A percentile compares a stretch with the other conserved stretches of the same genome.
These are phyloP conservation scores for Drosophila sturtevanti DNA, from an alignment of 1,140 invertebrate genomes.

Conservation along the genomic window DNA sequence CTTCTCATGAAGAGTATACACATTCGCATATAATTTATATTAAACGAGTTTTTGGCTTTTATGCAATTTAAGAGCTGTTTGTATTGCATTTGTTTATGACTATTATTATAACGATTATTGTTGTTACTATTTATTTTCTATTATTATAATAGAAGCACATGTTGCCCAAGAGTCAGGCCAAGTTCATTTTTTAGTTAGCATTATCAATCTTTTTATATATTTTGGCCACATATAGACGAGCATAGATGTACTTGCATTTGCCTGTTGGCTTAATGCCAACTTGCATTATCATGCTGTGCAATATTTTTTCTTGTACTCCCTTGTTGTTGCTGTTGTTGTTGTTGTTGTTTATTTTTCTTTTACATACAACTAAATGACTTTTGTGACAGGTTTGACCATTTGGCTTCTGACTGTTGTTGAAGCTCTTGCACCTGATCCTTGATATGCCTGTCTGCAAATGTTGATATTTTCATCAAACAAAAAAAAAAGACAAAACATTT, in stretches of 20 bases:
- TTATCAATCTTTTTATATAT: conserved; percentile 51
- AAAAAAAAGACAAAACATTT: too few species aligned
- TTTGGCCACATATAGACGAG: conserved; percentile 11
- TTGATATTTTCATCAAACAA: conserved; percentile 63
- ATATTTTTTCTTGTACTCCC: conserved; percentile 15
- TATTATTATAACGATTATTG: conserved; percentile 29
- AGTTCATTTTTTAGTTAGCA: conserved; percentile 20
- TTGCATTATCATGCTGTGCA: conserved; percentile 64
- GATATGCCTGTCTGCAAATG: conserved; percentile 44
- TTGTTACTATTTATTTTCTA: conserved; percentile 29
- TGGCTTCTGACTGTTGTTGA: conserved; percentile 28
- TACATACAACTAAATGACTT: conserved; percentile 45
- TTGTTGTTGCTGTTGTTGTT: too few species aligned
- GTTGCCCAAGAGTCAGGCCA: conserved; percentile 32
- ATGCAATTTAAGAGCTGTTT: conserved; percentile 43
- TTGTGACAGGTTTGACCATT: conserved; percentile 50
- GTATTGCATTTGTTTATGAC: conserved; percentile 32
- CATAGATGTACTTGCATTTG: background rate
- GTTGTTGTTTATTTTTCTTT: background rate
- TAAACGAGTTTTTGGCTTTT: background rate
- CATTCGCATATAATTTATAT: background rate
- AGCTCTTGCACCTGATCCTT: conserved; percentile 35
- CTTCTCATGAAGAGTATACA: background rate
- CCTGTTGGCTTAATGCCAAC: conserved; percentile 47
- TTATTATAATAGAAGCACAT: conserved; percentile 55